Base-by-base conservation (phyloP, 2,888 invertebrate genomes). In the Philereme vetulata region DNA sequence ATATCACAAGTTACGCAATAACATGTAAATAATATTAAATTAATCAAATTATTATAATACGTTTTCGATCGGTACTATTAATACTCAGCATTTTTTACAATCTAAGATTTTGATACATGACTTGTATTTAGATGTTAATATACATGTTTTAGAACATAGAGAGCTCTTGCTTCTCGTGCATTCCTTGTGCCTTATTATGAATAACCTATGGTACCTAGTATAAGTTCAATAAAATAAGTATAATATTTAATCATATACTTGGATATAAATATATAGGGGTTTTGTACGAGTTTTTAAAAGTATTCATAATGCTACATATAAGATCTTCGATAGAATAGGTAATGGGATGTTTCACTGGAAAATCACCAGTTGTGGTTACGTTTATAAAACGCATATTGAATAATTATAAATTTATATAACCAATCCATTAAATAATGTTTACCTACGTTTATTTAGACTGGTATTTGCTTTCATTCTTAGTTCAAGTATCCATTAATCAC, bases 101-200 rank as follows among this genome's bases (percentile, higher is more conserved):
- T 40, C 52, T 40, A 64, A 45, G 52, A 21, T 21, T 58, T 59
- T 66, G 33, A 61, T 62, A 57, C 34, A 32, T 51, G 44, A 48
- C 45, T 51, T 32, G 57, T 57, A 45, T 57, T 49, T 34, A 53
- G 47, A 40, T 51, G 38, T 44, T 56, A 45, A 45, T 50, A 42
- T 45, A 50, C 42, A 45, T 47, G 33, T 48, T 51, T 48, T 51
- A 56, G 63, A 64, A 56, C 51, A 56, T 57, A 62, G 58, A 59
- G 53, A 59, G 62, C 66, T 62, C 52, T 57, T 65, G 75, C 78
- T 81, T 79, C 78, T 82, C 71, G 84, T 85, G 91, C 91, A 91
- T 92, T 92, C 91, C 86, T 77, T 77, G 90, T 91, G 91, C 91
- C 91, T 91, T 90, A 87, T 76, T 11, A 38, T 38, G 1, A 38